phyloP scores from a whole-genome alignment of 2,113 vertebrate species.

The Ictalurus punctatus region DNA sequence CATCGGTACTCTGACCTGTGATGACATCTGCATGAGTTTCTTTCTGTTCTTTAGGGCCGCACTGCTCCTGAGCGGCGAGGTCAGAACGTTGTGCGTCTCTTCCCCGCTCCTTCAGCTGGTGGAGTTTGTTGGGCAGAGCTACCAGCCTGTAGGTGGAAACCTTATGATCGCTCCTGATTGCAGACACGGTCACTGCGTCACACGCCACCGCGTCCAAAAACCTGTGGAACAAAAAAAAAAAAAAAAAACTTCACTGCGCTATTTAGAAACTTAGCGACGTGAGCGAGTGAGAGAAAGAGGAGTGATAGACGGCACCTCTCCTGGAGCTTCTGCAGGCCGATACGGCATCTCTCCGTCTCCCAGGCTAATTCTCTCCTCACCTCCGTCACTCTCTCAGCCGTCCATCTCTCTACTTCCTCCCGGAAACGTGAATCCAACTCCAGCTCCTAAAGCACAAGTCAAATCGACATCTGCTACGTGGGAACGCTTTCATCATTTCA shows the following conservation, averaged over 20 bases:
- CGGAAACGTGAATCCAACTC: conserved; percentile 76
- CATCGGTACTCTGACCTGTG: neutral
- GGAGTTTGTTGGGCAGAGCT: conserved; percentile 56
- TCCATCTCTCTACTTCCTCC: conserved; percentile 74
- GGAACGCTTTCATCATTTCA: neutral
- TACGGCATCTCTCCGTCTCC: conserved; percentile 78
- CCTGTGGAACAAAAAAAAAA: conserved; percentile 62
- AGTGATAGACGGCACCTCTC: conserved; percentile 65
- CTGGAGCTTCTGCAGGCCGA: conserved; percentile 80
- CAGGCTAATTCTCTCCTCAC: conserved; percentile 80
- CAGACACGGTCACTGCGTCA: conserved; percentile 76
- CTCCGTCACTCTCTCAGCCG: conserved; percentile 67
- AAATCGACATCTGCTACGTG: neutral
- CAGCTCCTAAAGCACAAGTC: conserved; percentile 73
- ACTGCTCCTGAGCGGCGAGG: conserved; percentile 46
- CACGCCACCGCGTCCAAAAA: conserved; percentile 74
- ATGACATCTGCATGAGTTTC: neutral
- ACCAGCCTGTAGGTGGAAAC: conserved; percentile 81
- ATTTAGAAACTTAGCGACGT: neutral
- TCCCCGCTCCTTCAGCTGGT: conserved; percentile 44
- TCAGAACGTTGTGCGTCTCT: conserved; percentile 54
- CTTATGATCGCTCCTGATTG: conserved; percentile 76
- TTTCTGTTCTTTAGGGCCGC: neutral
- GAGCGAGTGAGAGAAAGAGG: neutral
- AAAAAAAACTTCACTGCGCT: neutral